Evolutionary conservation across 2,113 vertebrate species (phyloP).

Genomic region (Acrocephalus arundinaceus): DNA sequence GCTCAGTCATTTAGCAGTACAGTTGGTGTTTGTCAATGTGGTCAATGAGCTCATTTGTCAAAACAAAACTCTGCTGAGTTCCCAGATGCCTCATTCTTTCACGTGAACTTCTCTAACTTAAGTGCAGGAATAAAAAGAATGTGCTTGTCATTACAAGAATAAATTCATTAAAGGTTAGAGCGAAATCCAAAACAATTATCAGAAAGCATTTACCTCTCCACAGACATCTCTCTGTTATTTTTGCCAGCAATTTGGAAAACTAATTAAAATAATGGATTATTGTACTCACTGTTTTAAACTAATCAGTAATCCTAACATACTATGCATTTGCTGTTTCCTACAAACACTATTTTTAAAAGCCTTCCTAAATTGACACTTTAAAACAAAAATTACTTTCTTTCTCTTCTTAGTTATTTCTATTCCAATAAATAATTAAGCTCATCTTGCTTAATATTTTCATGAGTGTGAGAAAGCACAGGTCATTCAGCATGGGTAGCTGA

Average conservation of each 20-base stretch:
- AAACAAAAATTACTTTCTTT: conserved; percentile 27
- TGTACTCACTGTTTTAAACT: conserved; percentile 33
- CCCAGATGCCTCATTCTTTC: conserved; percentile 1
- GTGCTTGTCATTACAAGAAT: conserved; percentile 13
- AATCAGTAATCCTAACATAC: conserved; percentile 26
- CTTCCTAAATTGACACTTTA: conserved; percentile 7
- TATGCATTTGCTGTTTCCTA: conserved; percentile 19
- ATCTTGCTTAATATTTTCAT: not conserved
- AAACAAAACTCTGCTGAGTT: conserved; percentile 41
- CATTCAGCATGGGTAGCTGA: not conserved
- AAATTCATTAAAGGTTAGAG: conserved; percentile 46
- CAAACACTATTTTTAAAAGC: conserved; percentile 18
- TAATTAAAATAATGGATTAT: conserved; percentile 63
- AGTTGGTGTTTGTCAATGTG: not conserved
- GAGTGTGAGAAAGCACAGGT: not conserved
- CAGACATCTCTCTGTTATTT: conserved; percentile 35
- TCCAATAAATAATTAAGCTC: conserved; percentile 1
- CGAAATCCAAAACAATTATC: conserved; percentile 40
- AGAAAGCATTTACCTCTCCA: conserved; percentile 29
- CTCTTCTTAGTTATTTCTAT: conserved; percentile 11
- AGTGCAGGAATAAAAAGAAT: conserved; percentile 1
- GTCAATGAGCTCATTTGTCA: conserved; percentile 48
- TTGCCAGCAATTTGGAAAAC: conserved; percentile 32
- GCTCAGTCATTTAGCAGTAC: conserved; percentile 25
- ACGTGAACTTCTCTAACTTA: not conserved